Percentiles rank a stretch among this genome's conserved stretches.
These are phyloP conservation scores for Macrophya annulata DNA, from an alignment of 2,888 invertebrate species.

Conservation along the genomic window DNA sequence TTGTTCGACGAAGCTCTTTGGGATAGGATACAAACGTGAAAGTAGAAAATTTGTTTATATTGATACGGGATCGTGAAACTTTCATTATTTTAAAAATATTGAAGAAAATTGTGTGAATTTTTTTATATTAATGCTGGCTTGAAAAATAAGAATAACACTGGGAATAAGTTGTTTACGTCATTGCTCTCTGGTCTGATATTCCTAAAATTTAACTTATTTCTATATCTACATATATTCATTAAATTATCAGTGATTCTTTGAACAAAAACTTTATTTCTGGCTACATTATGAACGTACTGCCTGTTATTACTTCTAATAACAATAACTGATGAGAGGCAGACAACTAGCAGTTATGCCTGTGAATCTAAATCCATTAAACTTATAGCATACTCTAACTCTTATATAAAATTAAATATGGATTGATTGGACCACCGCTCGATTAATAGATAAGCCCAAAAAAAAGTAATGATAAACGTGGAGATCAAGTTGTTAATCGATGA, in stretches of 20 bases:
- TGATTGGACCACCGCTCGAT: conserved; percentile 18
- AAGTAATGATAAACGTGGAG: background rate
- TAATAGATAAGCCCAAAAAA: conserved; percentile 1
- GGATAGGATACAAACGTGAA: no score
- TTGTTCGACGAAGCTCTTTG: no score
- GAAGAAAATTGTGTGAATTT: background rate
- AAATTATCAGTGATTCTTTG: background rate
- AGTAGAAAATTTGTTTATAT: no score
- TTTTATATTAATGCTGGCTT: background rate
- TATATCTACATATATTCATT: background rate
- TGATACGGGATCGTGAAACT: background rate
- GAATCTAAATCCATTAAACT: background rate
- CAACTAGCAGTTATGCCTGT: background rate
- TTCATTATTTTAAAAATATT: background rate
- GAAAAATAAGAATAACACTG: background rate
- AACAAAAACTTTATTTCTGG: background rate
- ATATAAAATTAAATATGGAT: conserved; percentile 1
- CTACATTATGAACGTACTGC: background rate
- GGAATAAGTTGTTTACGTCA: background rate
- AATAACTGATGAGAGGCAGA: background rate
- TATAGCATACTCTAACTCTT: background rate
- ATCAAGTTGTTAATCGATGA: conserved; percentile 18
- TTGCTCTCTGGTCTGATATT: conserved; percentile 24
- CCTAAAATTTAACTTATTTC: background rate
- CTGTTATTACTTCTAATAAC: background rate